These are phyloP conservation scores for Saturnia pavonia DNA, from an alignment of 2,888 invertebrate genomes.

Conservation along the genomic window DNA sequence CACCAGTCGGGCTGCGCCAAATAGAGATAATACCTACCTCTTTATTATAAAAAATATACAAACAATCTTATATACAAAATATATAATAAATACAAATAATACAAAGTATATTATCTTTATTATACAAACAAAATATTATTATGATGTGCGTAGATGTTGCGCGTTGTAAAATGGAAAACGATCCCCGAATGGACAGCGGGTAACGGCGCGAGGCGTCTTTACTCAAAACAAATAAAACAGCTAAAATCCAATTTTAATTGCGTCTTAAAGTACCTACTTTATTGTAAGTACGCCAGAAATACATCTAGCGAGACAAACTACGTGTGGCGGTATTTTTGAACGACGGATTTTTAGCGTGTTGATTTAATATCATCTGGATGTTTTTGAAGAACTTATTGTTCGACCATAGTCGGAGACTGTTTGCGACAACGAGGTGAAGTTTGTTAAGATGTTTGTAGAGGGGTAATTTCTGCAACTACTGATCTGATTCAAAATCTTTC, in stretches of 20 bases:
- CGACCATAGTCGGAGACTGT: no score
- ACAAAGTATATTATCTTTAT: neutral
- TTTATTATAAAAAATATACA: no score
- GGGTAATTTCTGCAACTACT: no score
- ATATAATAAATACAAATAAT: neutral
- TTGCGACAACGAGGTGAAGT: no score
- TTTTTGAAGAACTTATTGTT: neutral
- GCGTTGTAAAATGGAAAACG: conserved; percentile 30
- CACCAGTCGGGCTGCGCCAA: no score
- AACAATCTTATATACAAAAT: no score
- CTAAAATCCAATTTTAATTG: conserved; percentile 28
- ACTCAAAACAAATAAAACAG: conserved; percentile 29
- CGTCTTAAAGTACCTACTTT: conserved; percentile 16
- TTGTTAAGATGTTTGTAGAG: no score
- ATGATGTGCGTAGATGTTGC: conserved; percentile 33
- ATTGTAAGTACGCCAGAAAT: conserved; percentile 7
- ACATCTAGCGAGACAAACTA: neutral
- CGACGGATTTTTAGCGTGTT: neutral
- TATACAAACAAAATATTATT: conserved; percentile 15
- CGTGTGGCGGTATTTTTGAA: neutral
- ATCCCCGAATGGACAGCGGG: conserved; percentile 11
- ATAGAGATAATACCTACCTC: no score
- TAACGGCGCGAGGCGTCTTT: neutral
- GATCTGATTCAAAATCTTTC: no score
- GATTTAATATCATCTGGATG: neutral